Percentiles rank a stretch among this genome's conserved stretches.
Evolutionary conservation across 2,888 invertebrate genomes (phyloP).

Genomic region (Luffia ferchaultella): DNA sequence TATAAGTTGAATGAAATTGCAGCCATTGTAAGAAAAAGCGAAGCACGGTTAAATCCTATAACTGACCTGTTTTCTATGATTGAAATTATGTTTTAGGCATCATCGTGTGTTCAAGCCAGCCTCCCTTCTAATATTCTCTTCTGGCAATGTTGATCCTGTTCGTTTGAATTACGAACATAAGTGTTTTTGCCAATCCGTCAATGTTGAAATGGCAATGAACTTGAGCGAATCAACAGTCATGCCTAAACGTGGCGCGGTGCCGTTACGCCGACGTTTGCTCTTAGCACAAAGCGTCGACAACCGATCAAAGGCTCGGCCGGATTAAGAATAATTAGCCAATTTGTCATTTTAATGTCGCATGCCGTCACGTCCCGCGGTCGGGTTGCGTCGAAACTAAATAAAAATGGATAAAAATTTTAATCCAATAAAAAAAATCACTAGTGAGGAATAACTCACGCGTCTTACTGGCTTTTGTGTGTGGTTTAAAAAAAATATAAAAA

Average conservation of each 20-base stretch:
- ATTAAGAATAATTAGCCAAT: conserved; percentile 64
- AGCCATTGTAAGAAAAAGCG: no score
- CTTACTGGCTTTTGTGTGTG: conserved; percentile 50
- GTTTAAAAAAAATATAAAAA: conserved; percentile 49
- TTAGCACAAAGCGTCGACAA: conserved; percentile 30
- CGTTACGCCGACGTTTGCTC: conserved; percentile 17
- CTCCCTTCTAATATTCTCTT: no score
- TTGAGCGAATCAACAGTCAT: conserved; percentile 11
- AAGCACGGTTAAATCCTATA: no score
- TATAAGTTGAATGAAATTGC: no score
- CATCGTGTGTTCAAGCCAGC: no score
- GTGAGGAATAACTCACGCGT: conserved; percentile 56
- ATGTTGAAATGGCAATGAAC: conserved; percentile 28
- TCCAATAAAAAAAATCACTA: conserved; percentile 62
- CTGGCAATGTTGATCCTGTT: no score
- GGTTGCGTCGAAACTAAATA: conserved; percentile 32
- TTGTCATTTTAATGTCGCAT: conserved; percentile 66
- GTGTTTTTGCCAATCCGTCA: background rate
- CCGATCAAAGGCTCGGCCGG: conserved; percentile 51
- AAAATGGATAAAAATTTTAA: conserved; percentile 50
- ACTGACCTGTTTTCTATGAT: no score
- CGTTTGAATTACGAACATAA: no score
- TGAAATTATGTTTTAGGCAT: no score
- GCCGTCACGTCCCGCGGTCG: conserved; percentile 51
- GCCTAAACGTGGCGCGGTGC: background rate